phyloP scores from a whole-genome alignment of 1,140 invertebrate species.

The Pissodes strobi region DNA sequence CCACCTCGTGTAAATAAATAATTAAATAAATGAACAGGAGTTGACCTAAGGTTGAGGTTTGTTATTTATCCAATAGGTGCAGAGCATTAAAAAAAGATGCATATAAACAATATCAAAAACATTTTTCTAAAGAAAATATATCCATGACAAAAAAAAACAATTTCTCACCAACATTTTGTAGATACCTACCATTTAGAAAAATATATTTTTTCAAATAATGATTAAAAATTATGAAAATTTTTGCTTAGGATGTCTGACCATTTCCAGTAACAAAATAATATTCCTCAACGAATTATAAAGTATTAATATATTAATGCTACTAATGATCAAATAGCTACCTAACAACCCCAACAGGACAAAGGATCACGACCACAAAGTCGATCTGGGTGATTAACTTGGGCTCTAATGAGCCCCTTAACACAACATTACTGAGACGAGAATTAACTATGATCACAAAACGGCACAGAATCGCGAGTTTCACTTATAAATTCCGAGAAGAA shows the following conservation, averaged over 20 bases:
- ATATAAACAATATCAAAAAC: no score
- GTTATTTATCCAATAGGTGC: no score
- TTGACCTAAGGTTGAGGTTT: no score
- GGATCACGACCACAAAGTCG: slow-evolving; percentile 11
- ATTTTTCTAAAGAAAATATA: no score
- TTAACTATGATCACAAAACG: slow-evolving; percentile 12
- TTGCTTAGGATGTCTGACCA: background rate
- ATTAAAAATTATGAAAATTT: background rate
- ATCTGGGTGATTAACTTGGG: slow-evolving; percentile 1
- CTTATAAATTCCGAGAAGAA: slow-evolving; percentile 34
- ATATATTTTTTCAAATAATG: no score
- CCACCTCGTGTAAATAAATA: no score
- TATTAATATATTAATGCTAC: no score
- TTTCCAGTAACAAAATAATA: background rate
- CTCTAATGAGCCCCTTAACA: slow-evolving; percentile 31
- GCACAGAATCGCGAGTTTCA: slow-evolving; percentile 32
- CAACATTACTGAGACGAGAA: slow-evolving; percentile 28
- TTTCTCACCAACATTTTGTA: background rate
- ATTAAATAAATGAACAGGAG: no score
- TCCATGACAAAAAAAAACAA: background rate
- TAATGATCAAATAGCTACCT: slow-evolving; percentile 49
- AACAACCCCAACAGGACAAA: slow-evolving; percentile 32
- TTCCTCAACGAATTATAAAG: slow-evolving; percentile 15
- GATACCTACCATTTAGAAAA: no score
- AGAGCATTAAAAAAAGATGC: no score